These are phyloP conservation scores for Pantherophis guttatus DNA, from an alignment of 2,113 vertebrate species.

Conservation along the genomic window DNA sequence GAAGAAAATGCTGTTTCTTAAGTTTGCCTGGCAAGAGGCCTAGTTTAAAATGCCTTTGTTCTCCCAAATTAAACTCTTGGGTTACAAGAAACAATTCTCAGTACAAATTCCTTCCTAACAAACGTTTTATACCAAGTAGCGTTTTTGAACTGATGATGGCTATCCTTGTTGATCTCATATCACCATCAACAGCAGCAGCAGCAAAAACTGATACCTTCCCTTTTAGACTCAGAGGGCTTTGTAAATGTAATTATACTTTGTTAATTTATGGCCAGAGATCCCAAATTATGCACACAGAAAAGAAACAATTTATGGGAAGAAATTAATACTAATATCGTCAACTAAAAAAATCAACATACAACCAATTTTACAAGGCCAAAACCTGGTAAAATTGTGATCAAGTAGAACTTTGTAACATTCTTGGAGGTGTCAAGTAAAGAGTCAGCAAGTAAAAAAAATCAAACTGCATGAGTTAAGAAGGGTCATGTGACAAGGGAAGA, in stretches of 20 bases:
- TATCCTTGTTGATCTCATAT: neutral
- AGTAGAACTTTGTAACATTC: neutral
- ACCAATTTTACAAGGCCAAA: neutral
- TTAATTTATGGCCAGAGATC: neutral
- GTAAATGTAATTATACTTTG: neutral
- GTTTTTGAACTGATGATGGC: neutral
- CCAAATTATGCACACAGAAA: neutral
- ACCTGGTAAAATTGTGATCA: neutral
- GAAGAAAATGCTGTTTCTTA: neutral
- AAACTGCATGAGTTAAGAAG: neutral
- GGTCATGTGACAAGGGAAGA: neutral
- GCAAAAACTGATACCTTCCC: neutral
- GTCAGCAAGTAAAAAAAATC: neutral
- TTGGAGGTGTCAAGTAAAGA: neutral
- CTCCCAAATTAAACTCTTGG: neutral
- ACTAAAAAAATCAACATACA: neutral
- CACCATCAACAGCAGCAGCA: neutral
- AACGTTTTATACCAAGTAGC: neutral
- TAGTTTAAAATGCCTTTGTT: neutral
- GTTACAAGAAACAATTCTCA: neutral
- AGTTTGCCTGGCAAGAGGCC: neutral
- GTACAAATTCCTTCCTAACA: neutral
- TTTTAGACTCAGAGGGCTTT: neutral
- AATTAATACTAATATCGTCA: neutral
- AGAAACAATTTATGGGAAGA: neutral